Evolutionary conservation across 2,113 vertebrate species (phyloP), one percentile per base, ranked within the genome.

Genomic region (Brevimyrus niger): DNA sequence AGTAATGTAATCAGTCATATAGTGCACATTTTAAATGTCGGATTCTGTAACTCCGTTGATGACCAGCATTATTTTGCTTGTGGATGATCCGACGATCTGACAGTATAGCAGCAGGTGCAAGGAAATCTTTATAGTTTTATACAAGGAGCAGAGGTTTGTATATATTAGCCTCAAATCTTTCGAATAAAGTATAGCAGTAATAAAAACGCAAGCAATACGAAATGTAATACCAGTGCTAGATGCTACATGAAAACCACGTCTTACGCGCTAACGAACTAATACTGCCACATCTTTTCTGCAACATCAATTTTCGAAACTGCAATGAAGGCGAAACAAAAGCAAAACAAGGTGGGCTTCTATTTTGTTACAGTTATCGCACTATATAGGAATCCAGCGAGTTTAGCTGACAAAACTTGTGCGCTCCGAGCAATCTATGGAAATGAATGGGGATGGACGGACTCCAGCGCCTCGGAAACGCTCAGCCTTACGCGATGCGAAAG

Each of bases 401-500:
- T 19, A 80, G 73, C 35, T 42, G 35, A 42, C 35, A 42, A 80
- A 17, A 42, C 21, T 3, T 42, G 4, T 4, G 46, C 38, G 21
- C 38, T 44, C 42, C 19, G 7, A n/a, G 7, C 9, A 47, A 23
- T n/a, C 21, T 2, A 38, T 17, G 58, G 50, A 50, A 89, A 88
- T 69, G 80, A 69, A 46, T 84, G 48, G 6, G 3, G 17, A 46
- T 9, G 15, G 11, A 87, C 31, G 5, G 38, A 13, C 27, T 19
- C 17, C 17, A 53, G 51, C 9, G 27, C 17, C 69, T 69, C 9
- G 31, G 73, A 84, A 44, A 84, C 21, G 31, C 8, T 15, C 13
- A 3, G 4, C 19, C 96, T 96, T 88, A 97, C 96, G 96, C 96
- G 4, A 97, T 96, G 90, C 95, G 94, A 90, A 97, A 97, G 89